phyloP scores from a whole-genome alignment of 2,113 vertebrate species.

The Nyctereutes procyonoides region DNA sequence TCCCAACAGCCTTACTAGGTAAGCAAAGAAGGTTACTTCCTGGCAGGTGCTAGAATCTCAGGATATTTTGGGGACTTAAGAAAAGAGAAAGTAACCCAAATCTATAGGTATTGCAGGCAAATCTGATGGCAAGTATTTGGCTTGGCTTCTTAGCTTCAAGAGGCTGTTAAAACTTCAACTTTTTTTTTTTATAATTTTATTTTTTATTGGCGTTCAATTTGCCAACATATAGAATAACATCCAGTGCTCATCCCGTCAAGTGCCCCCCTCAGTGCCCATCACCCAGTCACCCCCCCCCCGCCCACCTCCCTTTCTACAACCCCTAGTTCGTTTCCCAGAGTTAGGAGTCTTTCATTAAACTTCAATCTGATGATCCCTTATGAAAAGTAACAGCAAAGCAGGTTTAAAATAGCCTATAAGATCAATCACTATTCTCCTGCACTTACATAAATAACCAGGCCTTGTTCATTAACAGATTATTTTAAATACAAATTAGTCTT shows the following conservation, averaged over 20 bases:
- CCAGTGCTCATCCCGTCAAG: too few relatives aligned
- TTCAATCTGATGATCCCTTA: neutral
- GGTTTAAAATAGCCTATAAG: neutral
- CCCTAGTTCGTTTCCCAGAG: too few relatives aligned
- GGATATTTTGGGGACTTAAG: neutral
- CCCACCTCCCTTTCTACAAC: too few relatives aligned
- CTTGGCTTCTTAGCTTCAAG: neutral
- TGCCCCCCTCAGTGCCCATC: too few relatives aligned
- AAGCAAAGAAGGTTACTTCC: neutral
- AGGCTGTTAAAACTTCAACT: neutral
- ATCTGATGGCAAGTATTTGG: neutral
- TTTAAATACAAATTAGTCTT: neutral
- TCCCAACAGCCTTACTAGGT: neutral
- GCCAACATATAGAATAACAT: too few relatives aligned
- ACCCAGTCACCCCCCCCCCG: too few relatives aligned
- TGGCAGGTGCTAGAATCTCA: neutral
- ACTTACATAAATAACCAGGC: neutral
- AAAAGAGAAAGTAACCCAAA: neutral
- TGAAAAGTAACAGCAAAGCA: neutral
- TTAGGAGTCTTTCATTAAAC: neutral
- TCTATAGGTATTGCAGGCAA: neutral
- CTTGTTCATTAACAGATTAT: neutral
- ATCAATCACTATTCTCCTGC: neutral
- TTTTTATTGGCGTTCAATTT: too few relatives aligned
- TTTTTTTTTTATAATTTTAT: too few relatives aligned